Evolutionary conservation across 64 coral and sea anemone genomes (phyloP).

Genomic region (Stichodactyla mertensii): DNA sequence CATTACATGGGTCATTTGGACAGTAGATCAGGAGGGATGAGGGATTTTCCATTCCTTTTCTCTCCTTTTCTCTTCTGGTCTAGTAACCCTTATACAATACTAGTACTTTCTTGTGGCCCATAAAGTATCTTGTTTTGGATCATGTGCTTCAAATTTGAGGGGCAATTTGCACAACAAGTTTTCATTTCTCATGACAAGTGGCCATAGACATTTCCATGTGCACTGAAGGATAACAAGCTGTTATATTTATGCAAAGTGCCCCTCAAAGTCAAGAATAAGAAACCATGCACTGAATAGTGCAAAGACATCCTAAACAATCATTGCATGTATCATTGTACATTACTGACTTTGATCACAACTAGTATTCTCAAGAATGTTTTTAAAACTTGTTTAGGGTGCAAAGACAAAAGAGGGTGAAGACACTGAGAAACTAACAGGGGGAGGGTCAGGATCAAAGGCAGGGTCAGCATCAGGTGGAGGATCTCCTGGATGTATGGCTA

Average conservation of each 20-base stretch:
- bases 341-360: not conserved
- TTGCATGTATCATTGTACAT: not conserved
- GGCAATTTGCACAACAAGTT: too few species aligned
- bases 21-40: not conserved
- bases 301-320: not conserved
- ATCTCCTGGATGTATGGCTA: constrained; percentile 46
- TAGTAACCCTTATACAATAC: too few species aligned
- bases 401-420: constrained; percentile 18
- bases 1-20: not conserved
- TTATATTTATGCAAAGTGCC: too few species aligned
- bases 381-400: constrained; percentile 22
- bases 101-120: too few species aligned
- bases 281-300: too few species aligned
- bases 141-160: too few species aligned
- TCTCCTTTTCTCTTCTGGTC: too few species aligned
- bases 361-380: not conserved
- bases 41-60: not conserved
- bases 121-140: too few species aligned
- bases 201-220: too few species aligned
- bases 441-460: constrained; percentile 3
- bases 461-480: constrained; percentile 14
- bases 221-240: too few species aligned
- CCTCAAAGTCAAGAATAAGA: too few species aligned
- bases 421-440: not conserved
- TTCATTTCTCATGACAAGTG: too few species aligned